Evolutionary conservation across 2,113 vertebrate genomes (phyloP), one percentile per base, ranked within the genome.

Genomic region (Mesoclemmys tuberculata): DNA sequence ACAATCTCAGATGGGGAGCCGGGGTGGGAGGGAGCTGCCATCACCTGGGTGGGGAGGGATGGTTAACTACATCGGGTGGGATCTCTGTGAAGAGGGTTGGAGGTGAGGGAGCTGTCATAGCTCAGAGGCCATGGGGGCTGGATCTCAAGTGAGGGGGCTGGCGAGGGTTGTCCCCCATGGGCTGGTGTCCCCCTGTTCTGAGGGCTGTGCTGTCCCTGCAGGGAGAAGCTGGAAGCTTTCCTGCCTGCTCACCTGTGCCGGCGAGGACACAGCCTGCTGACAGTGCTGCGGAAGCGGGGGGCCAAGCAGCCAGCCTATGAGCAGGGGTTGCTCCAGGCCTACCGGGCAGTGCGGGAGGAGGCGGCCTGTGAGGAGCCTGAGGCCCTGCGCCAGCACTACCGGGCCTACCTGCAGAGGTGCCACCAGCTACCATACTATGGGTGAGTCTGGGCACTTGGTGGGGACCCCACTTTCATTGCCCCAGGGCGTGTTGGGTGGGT

Each of bases 381-480:
- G 24, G 88, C 97, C 27, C 84, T 97, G 87, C 84, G 92, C 22
- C 91, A 96, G 55, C 97, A 98, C 93, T 97, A 99, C 82, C 98
- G 87, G 1, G 98, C 98, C 96, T 99, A 99, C 97, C 98, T 99
- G 96, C 97, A 95, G 92, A 99, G 97, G 77, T 99, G 99, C 97
- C 99, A 99, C 77, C 84, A 96, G 48, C 97, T 99, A 95, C 99
- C 99, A 96, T 99, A 99, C 94, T 99, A 99, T 0, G 99, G 99
- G 99, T 99, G 95, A 87, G 96, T 29, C 31, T 31, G 16, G 6
- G 5, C 13, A 24, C 14, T 27, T 24, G 7, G 55, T 4, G 5
- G 51, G 44, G 56, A 5, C n/a, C 6, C 68, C 41, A 44, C 16
- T 16, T 10, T 49, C 49, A 49, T 10, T 49, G 49, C 49, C 49